Conservation (phyloP, 2,113 vertebrate genomes). For the Lepisosteus osseus region DNA sequence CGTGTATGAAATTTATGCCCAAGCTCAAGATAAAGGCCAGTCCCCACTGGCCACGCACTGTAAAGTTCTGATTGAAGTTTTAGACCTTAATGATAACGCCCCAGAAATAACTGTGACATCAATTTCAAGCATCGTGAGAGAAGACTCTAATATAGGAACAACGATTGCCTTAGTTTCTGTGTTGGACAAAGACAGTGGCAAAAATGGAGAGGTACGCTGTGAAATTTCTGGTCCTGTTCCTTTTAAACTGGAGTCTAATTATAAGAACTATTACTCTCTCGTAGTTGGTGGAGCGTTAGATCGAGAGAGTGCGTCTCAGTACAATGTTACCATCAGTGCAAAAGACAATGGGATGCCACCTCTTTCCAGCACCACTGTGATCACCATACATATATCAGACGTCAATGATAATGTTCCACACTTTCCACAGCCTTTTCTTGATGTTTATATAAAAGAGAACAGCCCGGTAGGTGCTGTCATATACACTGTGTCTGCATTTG, state of each 20-base stretch:
- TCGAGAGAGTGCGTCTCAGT: too few relatives aligned
- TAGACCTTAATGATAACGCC: conserved; percentile 59
- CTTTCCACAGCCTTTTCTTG: too few relatives aligned
- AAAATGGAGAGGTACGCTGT: conserved; percentile 39
- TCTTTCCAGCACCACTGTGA: too few relatives aligned
- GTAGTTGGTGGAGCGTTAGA: neutral
- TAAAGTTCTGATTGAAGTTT: conserved; percentile 38
- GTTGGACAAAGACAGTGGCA: conserved; percentile 52
- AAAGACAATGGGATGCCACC: too few relatives aligned
- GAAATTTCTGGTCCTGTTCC: conserved; percentile 11
- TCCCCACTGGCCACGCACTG: conserved; percentile 37
- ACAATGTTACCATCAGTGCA: too few relatives aligned
- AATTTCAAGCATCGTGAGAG: conserved; percentile 47
- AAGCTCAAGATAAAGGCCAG: conserved; percentile 41
- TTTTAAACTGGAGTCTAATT: conserved; percentile 16
- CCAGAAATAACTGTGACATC: conserved; percentile 55
- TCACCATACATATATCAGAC: too few relatives aligned
- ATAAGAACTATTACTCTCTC: conserved; percentile 12
- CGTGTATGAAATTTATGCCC: conserved; percentile 48
- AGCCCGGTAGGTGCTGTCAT: conserved; percentile 27
- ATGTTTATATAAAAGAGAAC: conserved; percentile 19
- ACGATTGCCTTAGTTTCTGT: conserved; percentile 59
- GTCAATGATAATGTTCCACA: too few relatives aligned
- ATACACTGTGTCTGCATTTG: conserved; percentile 45
- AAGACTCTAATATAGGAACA: conserved; percentile 49